phyloP scores from a whole-genome alignment of 2,113 vertebrate genomes.

The Abramis brama region DNA sequence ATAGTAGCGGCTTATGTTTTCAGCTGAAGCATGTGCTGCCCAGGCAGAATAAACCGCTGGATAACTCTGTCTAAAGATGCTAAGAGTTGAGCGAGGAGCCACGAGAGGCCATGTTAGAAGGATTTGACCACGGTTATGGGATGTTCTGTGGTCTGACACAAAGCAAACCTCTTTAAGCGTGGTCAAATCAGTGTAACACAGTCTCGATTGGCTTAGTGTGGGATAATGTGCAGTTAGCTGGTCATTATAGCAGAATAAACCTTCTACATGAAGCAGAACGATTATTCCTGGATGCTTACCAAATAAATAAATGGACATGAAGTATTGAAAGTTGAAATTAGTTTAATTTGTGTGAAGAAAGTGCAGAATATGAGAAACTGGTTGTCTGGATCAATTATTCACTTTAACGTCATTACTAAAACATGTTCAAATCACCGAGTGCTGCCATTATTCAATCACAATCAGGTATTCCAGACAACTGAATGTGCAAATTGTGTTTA shows the following conservation, averaged over 20 bases:
- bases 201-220: neutral
- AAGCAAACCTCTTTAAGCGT: neutral
- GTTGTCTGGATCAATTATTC: neutral
- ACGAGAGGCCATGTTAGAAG: neutral
- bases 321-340: neutral
- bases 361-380: neutral
- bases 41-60: neutral
- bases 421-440: neutral
- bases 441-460: neutral
- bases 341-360: neutral
- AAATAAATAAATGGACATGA: neutral
- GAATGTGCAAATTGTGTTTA: neutral
- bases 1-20: slow-evolving; percentile 10
- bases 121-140: neutral
- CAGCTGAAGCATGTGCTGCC: slow-evolving; percentile 6
- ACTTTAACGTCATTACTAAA: neutral
- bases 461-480: neutral
- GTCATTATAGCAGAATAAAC: neutral
- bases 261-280: neutral
- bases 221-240: neutral
- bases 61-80: neutral
- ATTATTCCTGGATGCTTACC: neutral
- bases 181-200: neutral
- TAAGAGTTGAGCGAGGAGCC: neutral
- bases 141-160: neutral